Base-by-base conservation (phyloP, 2,113 vertebrate species). In the Meles meles region DNA sequence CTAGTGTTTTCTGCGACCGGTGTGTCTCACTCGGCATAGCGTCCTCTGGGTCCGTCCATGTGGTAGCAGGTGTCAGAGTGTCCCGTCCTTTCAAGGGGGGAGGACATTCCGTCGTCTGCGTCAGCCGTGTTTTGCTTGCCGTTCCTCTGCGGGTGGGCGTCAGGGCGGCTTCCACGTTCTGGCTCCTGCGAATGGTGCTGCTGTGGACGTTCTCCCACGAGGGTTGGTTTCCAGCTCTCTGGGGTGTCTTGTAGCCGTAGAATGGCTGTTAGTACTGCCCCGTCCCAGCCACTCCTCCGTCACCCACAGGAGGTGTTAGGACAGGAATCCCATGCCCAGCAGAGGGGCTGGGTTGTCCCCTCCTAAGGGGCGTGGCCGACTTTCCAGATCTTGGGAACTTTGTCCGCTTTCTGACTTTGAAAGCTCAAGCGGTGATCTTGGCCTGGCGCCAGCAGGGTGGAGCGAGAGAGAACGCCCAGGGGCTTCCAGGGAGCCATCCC, bases 81-180 rank as follows among this genome's bases (percentile, higher is more conserved):
- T 8, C 44, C 47, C 4, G 37, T 47, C 52, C 21, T 25, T 14
- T 34, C 21, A 4, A 72, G 84, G 79, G 27, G 14, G 29, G 9
- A 2, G 23, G 5, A 42, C 3, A 14, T 6, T 37, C 42, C 5
- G 0, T 2, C 7, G 29, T 8, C 0, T 10, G 25, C 7, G 3
- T 0, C 6, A 12, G 7, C 59, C 44, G 8, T 10, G 0, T 49
- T 47, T 5, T 5, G 10, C n/a, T 34, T 10, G 2, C 42, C 49
- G 0, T 29, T 25, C 15, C 7, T 29, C 69, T 0, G 0, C 27
- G 23, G 17, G 0, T 2, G 18, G 39, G 31, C 15, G 0, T 29
- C 6, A 6, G 55, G 15, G 9, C 15, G 6, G 25, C 25, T 29
- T 7, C 69, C 2, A 0, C 69, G 59, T 18, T 5, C 34, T 20